These are phyloP conservation scores for Agelastica alni DNA, from an alignment of 2,888 invertebrate genomes.

Conservation along the genomic window DNA sequence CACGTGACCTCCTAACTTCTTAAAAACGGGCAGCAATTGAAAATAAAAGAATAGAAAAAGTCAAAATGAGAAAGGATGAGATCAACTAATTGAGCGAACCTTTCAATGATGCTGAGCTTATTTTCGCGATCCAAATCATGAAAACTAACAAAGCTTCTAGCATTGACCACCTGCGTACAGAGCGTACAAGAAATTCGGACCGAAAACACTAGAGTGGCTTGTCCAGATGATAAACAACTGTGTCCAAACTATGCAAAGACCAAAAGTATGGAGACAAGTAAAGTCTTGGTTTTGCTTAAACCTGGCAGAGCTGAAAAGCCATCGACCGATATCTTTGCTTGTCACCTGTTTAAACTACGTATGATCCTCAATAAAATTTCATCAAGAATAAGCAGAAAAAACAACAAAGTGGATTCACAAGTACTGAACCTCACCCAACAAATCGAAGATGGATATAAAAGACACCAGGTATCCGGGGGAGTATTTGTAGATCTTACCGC, in stretches of 20 bases:
- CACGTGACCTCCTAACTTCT: neutral
- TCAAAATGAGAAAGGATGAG: neutral
- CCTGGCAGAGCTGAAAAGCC: neutral
- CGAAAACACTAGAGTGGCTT: neutral
- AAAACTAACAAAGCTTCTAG: neutral
- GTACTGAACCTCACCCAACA: neutral
- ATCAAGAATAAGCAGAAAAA: neutral
- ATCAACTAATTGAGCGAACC: neutral
- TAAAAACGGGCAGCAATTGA: neutral
- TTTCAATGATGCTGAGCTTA: neutral
- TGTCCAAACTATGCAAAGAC: neutral
- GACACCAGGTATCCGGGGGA: neutral
- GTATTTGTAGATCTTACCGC: neutral
- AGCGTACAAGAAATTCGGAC: too few relatives aligned
- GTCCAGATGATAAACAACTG: neutral
- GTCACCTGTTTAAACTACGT: neutral
- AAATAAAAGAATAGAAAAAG: neutral
- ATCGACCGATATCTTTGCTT: neutral
- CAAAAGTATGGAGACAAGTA: neutral
- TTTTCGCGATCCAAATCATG: neutral
- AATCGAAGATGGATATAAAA: neutral
- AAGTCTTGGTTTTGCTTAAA: too few relatives aligned
- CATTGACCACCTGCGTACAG: neutral
- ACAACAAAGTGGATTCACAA: neutral
- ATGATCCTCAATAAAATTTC: neutral